A percentile compares a stretch with the other conserved stretches of the same genome.
Evolutionary conservation across 2,113 vertebrate species (phyloP).

Genomic region (Crypturellus undulatus): DNA sequence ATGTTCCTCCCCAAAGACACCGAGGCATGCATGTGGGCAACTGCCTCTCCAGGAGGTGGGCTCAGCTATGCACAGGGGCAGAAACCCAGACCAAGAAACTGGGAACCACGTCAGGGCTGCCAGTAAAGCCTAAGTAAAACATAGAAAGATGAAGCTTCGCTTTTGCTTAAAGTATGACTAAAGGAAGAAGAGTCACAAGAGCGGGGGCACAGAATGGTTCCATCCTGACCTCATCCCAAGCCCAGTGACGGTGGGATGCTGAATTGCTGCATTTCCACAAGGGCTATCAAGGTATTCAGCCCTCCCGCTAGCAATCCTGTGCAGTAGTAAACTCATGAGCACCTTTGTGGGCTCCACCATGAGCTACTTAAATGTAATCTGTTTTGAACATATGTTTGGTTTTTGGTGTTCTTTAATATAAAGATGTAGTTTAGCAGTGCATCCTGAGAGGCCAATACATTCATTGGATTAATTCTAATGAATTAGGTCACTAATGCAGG

Average conservation of each 20-base stretch:
- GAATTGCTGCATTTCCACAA: accelerated
- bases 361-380: background rate
- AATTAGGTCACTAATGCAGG: background rate
- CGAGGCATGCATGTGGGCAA: background rate
- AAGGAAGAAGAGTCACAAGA: background rate
- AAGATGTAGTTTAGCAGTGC: background rate
- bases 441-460: background rate
- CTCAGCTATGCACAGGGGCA: background rate
- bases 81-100: background rate
- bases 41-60: background rate
- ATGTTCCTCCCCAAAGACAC: background rate
- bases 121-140: accelerated
- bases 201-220: background rate
- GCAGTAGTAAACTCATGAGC: background rate
- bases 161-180: background rate
- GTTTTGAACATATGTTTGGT: background rate
- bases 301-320: background rate
- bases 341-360: background rate
- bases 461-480: background rate
- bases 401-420: background rate
- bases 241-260: too few relatives aligned
- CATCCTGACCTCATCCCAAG: background rate
- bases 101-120: background rate
- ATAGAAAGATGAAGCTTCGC: accelerated
- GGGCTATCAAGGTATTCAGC: background rate